These are phyloP conservation scores for Amphimedon queenslandica DNA, from an alignment of 37 sponge, comb jelly and placozoan genomes.

Conservation along the genomic window DNA sequence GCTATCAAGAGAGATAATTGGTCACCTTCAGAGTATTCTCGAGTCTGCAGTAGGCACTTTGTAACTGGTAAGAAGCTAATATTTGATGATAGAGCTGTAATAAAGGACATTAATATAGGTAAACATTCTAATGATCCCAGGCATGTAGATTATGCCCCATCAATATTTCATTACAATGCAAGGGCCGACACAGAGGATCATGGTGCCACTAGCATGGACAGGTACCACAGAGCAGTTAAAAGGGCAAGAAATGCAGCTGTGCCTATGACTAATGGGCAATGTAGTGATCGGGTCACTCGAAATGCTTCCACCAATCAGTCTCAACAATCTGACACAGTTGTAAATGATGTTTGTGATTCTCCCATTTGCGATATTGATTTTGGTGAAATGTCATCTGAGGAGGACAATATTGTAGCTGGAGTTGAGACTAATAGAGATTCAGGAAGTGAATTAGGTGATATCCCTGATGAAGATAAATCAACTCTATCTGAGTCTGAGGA, in stretches of 20 bases:
- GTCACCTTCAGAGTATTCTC: not conserved
- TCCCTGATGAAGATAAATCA: not conserved
- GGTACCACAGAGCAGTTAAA: not conserved
- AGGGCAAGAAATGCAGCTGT: too few species aligned
- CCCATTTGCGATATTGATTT: too few species aligned
- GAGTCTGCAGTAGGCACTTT: not conserved
- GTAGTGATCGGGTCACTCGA: too few species aligned
- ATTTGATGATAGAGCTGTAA: not conserved
- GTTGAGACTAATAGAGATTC: not conserved
- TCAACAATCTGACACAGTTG: too few species aligned
- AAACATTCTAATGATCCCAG: not conserved
- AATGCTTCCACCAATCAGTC: too few species aligned
- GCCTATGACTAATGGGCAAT: too few species aligned
- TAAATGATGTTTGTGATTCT: too few species aligned
- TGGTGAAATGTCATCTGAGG: too few species aligned
- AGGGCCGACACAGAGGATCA: too few species aligned
- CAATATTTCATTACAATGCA: not conserved
- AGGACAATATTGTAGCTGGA: not conserved
- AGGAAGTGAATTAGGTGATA: not conserved
- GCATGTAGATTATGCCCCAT: not conserved
- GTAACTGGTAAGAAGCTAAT: not conserved
- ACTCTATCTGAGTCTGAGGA: not conserved
- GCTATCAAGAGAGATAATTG: not conserved
- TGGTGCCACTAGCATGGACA: too few species aligned
- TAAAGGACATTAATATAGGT: not conserved